These are phyloP conservation scores for Onychostruthus taczanowskii DNA, from an alignment of 2,113 vertebrate species.

Conservation along the genomic window DNA sequence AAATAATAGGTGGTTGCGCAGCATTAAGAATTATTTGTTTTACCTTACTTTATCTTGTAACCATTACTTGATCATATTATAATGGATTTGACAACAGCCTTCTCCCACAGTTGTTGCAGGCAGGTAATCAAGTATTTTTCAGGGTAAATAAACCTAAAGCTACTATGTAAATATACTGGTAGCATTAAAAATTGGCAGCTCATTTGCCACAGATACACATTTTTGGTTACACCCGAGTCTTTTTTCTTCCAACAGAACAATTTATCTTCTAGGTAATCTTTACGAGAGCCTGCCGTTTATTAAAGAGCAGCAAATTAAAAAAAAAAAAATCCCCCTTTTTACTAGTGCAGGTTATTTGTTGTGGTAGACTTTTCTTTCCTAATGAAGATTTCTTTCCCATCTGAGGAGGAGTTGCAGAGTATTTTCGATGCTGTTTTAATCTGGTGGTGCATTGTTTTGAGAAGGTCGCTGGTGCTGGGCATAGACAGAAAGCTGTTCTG, in stretches of 20 bases:
- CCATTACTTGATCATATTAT: neutral
- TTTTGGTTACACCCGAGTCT: neutral
- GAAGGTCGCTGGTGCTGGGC: neutral
- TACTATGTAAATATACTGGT: neutral
- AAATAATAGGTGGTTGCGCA: conserved; percentile 39
- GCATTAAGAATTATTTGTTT: conserved; percentile 57
- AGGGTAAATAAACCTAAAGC: conserved; percentile 34
- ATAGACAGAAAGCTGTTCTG: neutral
- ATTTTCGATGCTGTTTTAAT: neutral
- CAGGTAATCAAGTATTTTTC: conserved; percentile 43
- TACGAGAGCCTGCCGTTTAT: neutral
- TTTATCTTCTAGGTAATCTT: conserved; percentile 13
- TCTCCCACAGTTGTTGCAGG: neutral
- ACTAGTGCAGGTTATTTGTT: neutral
- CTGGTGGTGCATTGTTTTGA: neutral
- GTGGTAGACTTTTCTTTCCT: neutral
- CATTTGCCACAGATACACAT: neutral
- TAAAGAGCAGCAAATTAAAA: neutral
- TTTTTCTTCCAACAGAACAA: neutral
- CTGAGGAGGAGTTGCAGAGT: neutral
- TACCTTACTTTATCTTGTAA: conserved; percentile 55
- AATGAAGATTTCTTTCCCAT: neutral
- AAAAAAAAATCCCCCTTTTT: fast-evolving
- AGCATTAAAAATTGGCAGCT: neutral
- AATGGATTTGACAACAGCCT: neutral